These are phyloP conservation scores for Lithobates sylvaticus DNA, from an alignment of 2,797 vertebrate genomes.

Conservation along the genomic window DNA sequence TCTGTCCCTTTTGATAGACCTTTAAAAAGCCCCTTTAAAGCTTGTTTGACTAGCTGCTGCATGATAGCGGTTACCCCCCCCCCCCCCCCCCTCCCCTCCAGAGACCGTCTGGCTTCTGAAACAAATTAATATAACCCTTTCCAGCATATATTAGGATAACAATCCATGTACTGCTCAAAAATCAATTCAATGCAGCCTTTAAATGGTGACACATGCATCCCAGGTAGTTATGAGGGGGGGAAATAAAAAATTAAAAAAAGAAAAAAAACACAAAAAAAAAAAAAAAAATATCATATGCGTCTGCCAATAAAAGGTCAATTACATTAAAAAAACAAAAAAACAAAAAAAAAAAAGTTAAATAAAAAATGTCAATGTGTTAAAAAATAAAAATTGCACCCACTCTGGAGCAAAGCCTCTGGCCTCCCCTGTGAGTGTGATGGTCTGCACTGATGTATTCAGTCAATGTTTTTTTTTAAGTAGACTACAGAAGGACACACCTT, in stretches of 20 bases:
- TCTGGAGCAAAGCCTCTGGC: background rate
- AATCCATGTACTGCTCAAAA: no score
- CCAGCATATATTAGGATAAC: no score
- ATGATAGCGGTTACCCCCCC: background rate
- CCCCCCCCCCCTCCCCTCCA: no score
- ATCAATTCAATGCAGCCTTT: no score
- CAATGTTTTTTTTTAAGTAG: constrained; percentile 69
- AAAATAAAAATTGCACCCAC: background rate
- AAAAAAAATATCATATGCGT: no score
- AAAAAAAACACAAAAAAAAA: no score
- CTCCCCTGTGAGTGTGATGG: background rate
- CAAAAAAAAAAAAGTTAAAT: background rate
- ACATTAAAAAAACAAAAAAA: background rate
- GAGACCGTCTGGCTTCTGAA: no score
- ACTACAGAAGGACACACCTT: constrained; percentile 72
- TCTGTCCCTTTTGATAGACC: background rate
- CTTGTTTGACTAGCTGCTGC: background rate
- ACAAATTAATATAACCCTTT: no score
- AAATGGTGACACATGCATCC: no score
- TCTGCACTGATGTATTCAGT: constrained; percentile 63
- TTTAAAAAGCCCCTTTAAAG: constrained; percentile 30
- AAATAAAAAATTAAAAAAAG: no score
- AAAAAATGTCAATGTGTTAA: background rate
- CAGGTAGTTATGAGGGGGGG: no score
- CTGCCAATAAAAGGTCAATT: background rate